Evolutionary conservation across 2,797 vertebrate genomes (phyloP).

Genomic region (Amblyraja radiata): DNA sequence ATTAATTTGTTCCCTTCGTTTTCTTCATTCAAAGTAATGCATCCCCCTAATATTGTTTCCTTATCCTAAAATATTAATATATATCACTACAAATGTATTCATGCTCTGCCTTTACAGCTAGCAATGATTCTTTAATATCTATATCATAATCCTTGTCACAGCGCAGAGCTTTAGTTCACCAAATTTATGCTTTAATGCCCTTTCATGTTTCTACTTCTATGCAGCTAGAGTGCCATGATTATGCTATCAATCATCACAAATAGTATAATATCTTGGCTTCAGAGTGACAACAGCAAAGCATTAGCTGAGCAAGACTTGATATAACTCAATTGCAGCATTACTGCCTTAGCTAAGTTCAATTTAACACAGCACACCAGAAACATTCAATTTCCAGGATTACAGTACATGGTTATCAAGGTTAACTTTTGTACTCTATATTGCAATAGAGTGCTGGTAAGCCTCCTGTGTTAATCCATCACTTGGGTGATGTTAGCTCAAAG

Average conservation of each 20-base stretch:
- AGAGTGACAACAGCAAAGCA: background rate
- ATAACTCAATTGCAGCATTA: slow-evolving; percentile 4
- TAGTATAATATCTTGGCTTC: background rate
- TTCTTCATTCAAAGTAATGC: background rate
- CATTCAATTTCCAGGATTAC: slow-evolving; percentile 27
- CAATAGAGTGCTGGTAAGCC: background rate
- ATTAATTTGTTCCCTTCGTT: background rate
- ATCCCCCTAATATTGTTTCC: background rate
- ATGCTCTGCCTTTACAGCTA: background rate
- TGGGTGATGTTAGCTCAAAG: slow-evolving; percentile 12
- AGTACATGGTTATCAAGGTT: slow-evolving; percentile 12
- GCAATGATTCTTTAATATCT: background rate
- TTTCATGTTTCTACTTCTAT: background rate
- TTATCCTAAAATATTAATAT: background rate
- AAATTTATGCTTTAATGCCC: background rate
- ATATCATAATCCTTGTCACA: background rate
- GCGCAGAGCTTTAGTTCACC: background rate
- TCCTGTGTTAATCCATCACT: background rate
- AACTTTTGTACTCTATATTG: slow-evolving; percentile 6
- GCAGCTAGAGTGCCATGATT: background rate
- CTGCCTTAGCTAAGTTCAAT: background rate
- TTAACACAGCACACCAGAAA: background rate
- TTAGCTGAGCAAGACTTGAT: background rate
- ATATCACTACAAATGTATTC: background rate
- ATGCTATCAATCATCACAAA: background rate